Conservation (phyloP, 2,888 invertebrate genomes). For the Kuschelorhynchus macadamiae region DNA sequence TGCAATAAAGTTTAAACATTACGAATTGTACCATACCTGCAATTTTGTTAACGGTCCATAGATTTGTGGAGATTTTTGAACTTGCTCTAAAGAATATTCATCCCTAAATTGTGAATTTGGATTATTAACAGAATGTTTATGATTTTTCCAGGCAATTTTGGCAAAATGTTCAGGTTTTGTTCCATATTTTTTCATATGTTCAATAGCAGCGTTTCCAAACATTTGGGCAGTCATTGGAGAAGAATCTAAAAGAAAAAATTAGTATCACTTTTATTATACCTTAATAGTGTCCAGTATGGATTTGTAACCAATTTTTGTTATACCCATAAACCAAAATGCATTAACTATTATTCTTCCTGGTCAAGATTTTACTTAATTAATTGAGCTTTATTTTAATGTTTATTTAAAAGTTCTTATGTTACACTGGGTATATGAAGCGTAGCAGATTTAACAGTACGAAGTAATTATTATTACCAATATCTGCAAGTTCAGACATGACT, state of each 20-base stretch:
- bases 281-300: too few species aligned
- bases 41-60: slow-evolving; percentile 95
- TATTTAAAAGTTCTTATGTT: too few species aligned
- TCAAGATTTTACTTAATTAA: too few species aligned
- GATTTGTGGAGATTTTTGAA: slow-evolving; percentile 88
- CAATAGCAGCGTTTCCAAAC: slow-evolving; percentile 96
- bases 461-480: slow-evolving; percentile 70
- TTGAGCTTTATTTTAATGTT: too few species aligned
- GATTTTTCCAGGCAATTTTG: slow-evolving; percentile 98
- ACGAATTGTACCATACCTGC: slow-evolving; percentile 68
- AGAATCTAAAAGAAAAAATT: slow-evolving; percentile 68
- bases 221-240: slow-evolving; percentile 94
- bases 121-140: slow-evolving; percentile 96
- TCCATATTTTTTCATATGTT: slow-evolving; percentile 97
- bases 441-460: too few species aligned
- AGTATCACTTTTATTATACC: too few species aligned
- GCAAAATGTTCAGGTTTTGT: slow-evolving; percentile 94
- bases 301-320: too few species aligned
- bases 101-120: slow-evolving; percentile 96
- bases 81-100: slow-evolving; percentile 92
- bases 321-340: too few species aligned
- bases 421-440: too few species aligned
- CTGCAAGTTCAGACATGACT: slow-evolving; percentile 86
- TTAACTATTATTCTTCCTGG: too few species aligned
- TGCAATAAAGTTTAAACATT: too few species aligned